Percentiles rank a stretch among this genome's conserved stretches.
Evolutionary conservation across 2,888 invertebrate genomes (phyloP).

Genomic region (Pollenia amentaria): DNA sequence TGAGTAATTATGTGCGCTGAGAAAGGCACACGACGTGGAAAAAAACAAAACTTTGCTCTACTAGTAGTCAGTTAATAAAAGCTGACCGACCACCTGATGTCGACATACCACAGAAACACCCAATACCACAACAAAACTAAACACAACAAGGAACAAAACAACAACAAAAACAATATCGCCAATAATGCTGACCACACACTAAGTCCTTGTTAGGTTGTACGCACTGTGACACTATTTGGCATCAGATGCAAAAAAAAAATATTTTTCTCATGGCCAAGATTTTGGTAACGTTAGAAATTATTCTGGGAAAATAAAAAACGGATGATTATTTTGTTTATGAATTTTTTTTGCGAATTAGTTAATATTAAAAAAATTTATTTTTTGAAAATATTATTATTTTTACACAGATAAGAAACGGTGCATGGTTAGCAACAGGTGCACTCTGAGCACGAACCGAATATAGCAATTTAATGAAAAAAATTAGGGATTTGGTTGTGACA

Average conservation of each 20-base stretch:
- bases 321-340: too few species aligned
- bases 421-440: too few species aligned
- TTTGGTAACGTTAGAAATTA: not conserved
- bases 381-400: too few species aligned
- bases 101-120: slow-evolving; percentile 25
- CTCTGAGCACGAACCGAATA: too few species aligned
- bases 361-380: too few species aligned
- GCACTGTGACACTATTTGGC: not conserved
- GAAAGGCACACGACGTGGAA: slow-evolving; percentile 65
- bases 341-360: too few species aligned
- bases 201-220: slow-evolving; percentile 38
- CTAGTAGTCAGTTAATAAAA: not conserved
- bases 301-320: not conserved
- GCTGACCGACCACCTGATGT: slow-evolving; percentile 29
- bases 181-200: slow-evolving; percentile 43
- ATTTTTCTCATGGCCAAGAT: not conserved
- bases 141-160: not conserved
- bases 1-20: slow-evolving; percentile 39
- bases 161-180: slow-evolving; percentile 1
- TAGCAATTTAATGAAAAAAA: too few species aligned
- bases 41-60: not conserved
- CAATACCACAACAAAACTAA: slow-evolving; percentile 43
- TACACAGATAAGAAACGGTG: too few species aligned
- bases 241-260: too few species aligned
- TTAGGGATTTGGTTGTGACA: too few species aligned